phyloP scores from a whole-genome alignment of 2,888 invertebrate species.

The Tiphia femorata region DNA sequence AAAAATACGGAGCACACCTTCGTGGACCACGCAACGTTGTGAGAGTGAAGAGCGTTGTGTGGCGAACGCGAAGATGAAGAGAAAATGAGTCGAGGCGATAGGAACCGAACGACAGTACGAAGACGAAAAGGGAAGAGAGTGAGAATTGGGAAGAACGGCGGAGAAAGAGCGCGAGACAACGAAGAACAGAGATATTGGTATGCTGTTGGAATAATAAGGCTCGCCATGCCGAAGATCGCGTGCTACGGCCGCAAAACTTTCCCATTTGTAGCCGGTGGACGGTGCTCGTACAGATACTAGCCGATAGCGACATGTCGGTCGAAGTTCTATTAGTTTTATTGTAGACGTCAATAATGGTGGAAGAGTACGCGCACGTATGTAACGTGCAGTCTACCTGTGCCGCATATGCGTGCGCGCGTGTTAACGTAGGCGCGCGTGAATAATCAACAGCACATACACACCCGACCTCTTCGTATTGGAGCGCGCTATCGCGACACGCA shows the following conservation, averaged over 20 bases:
- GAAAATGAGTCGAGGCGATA: too few relatives aligned
- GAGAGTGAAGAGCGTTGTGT: neutral
- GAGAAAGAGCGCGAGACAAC: neutral
- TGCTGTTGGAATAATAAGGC: conserved; percentile 34
- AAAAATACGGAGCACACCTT: too few relatives aligned
- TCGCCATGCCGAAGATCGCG: conserved; percentile 51
- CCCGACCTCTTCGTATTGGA: conserved; percentile 9
- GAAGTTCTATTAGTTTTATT: conserved; percentile 53
- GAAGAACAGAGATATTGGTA: neutral
- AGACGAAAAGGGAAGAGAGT: neutral
- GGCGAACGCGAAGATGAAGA: neutral
- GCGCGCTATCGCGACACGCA: conserved; percentile 49
- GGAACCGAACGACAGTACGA: neutral
- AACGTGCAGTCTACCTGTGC: conserved; percentile 8
- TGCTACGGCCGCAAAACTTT: conserved; percentile 57
- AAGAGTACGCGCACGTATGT: conserved; percentile 8
- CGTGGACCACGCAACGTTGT: too few relatives aligned
- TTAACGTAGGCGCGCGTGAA: conserved; percentile 9
- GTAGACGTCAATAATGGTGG: conserved; percentile 44
- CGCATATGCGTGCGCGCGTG: conserved; percentile 5
- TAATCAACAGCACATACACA: conserved; percentile 7
- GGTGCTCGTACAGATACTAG: conserved; percentile 53
- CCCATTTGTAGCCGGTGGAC: conserved; percentile 53
- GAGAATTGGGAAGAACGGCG: neutral
- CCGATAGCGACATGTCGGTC: conserved; percentile 53